Conservation (phyloP, 2,888 invertebrate genomes). For the Halictus ligatus region DNA sequence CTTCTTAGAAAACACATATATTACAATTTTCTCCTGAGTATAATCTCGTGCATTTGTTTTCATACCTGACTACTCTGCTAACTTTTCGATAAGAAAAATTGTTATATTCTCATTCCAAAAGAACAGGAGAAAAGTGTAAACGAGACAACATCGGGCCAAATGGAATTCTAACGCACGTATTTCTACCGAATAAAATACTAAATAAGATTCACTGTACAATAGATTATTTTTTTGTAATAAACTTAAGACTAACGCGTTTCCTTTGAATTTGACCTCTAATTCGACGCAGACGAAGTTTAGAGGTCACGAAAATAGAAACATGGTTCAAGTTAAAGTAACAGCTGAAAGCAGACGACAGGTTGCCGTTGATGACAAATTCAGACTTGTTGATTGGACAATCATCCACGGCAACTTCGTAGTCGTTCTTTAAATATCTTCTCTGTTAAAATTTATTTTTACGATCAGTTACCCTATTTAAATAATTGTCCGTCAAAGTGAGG, state of each 20-base stretch:
- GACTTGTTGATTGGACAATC: slow-evolving; percentile 43
- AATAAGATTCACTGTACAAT: slow-evolving; percentile 38
- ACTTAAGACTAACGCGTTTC: slow-evolving; percentile 27
- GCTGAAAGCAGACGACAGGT: slow-evolving; percentile 50
- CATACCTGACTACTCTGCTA: slow-evolving; percentile 48
- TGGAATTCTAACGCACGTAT: slow-evolving; percentile 4
- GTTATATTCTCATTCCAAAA: slow-evolving; percentile 27
- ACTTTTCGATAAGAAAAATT: slow-evolving; percentile 20
- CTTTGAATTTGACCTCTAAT: slow-evolving; percentile 79
- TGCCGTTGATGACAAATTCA: slow-evolving; percentile 31
- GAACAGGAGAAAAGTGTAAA: slow-evolving; percentile 21
- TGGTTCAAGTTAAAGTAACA: slow-evolving; percentile 40
- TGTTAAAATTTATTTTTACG: background rate
- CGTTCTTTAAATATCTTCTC: slow-evolving; percentile 23
- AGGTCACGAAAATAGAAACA: slow-evolving; percentile 74
- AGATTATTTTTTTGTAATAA: slow-evolving; percentile 23
- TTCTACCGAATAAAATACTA: background rate
- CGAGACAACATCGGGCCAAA: slow-evolving; percentile 13
- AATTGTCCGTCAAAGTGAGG: background rate
- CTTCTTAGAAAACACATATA: slow-evolving; percentile 15
- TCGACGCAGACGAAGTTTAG: slow-evolving; percentile 67
- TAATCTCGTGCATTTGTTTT: background rate
- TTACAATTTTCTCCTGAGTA: slow-evolving; percentile 25
- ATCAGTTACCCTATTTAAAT: background rate
- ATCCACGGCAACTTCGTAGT: slow-evolving; percentile 33